A percentile compares a stretch with the other conserved stretches of the same genome.
phyloP scores from a whole-genome alignment of 1,140 invertebrate species.

The Drosophila mojavensis region DNA sequence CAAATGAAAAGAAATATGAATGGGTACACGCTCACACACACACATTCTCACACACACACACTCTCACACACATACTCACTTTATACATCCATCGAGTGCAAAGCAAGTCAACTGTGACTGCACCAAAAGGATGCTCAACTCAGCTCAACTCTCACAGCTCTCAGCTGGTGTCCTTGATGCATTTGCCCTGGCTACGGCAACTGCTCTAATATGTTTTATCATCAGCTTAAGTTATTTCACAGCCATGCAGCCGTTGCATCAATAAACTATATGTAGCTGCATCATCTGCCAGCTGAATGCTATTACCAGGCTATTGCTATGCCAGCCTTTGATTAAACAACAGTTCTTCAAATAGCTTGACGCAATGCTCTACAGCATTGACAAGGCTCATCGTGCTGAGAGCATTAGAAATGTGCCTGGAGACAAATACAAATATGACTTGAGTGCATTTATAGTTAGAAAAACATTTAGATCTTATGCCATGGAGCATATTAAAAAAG shows the following conservation, averaged over 20 bases:
- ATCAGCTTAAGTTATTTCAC: conserved; percentile 21
- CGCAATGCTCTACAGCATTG: not conserved
- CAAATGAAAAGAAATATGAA: conserved; percentile 53
- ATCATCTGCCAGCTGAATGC: not conserved
- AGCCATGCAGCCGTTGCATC: conserved; percentile 8
- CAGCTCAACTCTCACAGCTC: conserved; percentile 33
- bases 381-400: no score
- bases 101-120: conserved; percentile 56
- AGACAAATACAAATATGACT: no score
- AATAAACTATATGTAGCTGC: not conserved
- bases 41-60: conserved; percentile 24
- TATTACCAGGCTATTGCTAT: no score
- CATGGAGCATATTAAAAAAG: no score
- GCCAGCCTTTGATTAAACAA: not conserved
- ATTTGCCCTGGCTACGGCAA: not conserved
- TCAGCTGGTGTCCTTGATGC: conserved; percentile 40
- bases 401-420: no score
- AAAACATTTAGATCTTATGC: no score
- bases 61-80: not conserved
- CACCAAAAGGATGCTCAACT: conserved; percentile 27
- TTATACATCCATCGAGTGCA: conserved; percentile 52
- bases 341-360: not conserved
- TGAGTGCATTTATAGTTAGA: no score
- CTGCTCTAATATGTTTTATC: conserved; percentile 2
- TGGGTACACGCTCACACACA: not conserved